Evolutionary conservation across 2,113 vertebrate genomes (phyloP).

Genomic region (Synodontis membranacea): DNA sequence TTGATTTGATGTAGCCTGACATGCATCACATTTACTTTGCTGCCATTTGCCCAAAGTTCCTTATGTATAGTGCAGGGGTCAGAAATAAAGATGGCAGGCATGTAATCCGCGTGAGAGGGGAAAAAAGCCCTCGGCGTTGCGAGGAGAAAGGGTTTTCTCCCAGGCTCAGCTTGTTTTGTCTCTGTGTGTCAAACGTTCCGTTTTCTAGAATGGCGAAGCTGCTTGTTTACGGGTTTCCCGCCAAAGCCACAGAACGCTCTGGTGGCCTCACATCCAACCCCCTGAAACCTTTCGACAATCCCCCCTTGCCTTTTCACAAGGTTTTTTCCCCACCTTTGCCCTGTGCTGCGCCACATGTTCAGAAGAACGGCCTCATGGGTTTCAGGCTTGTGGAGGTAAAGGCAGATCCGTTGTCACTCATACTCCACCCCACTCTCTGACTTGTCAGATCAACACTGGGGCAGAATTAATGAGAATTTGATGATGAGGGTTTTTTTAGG

Average conservation of each 20-base stretch:
- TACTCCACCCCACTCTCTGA: constrained; percentile 42
- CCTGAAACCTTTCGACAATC: constrained; percentile 51
- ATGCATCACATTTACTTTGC: constrained; percentile 42
- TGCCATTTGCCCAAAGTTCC: constrained; percentile 44
- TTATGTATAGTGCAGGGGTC: constrained; percentile 53
- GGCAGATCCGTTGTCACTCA: constrained; percentile 67
- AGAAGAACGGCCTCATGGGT: constrained; percentile 76
- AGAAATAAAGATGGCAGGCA: constrained; percentile 65
- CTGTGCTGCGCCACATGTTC: constrained; percentile 64
- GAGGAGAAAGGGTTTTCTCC: constrained; percentile 64
- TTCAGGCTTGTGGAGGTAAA: constrained; percentile 79
- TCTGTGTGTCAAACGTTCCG: constrained; percentile 58
- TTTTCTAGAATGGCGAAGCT: constrained; percentile 56
- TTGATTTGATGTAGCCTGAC: constrained; percentile 46
- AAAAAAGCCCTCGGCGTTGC: constrained; percentile 56
- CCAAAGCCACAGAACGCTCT: constrained; percentile 56
- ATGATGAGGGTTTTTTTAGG: constrained; percentile 81
- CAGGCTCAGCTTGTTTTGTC: constrained; percentile 60
- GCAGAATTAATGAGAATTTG: constrained; percentile 92
- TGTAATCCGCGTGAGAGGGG: constrained; percentile 61
- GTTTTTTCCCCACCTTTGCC: constrained; percentile 60
- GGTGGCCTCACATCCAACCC: constrained; percentile 48
- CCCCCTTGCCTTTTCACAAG: constrained; percentile 50
- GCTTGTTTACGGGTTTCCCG: constrained; percentile 62
- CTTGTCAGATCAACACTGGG: constrained; percentile 80